Evolutionary conservation across 2,797 vertebrate species (phyloP).

Genomic region (Smutsia temminckii): DNA sequence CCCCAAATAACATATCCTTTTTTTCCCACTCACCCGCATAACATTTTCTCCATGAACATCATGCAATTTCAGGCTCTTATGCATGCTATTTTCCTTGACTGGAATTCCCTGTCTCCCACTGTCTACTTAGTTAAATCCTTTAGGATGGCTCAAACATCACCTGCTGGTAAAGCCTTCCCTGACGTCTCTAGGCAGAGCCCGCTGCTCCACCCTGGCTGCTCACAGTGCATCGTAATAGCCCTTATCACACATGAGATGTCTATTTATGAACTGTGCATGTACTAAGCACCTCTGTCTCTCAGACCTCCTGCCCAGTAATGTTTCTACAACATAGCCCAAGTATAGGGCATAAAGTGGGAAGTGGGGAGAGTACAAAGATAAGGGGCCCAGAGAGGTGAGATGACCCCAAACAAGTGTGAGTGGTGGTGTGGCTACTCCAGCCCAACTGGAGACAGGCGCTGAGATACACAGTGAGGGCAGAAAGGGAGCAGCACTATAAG

Average conservation of each 20-base stretch:
- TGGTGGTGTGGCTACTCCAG: not conserved
- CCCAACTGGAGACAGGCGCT: not conserved
- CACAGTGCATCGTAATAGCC: not conserved
- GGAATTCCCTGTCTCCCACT: not conserved
- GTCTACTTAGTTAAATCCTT: conserved; percentile 14
- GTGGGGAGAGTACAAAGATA: not conserved
- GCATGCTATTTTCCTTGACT: not conserved
- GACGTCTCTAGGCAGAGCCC: not conserved
- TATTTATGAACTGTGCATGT: not conserved
- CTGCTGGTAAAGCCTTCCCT: not conserved
- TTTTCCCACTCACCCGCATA: not conserved
- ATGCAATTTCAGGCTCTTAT: not conserved
- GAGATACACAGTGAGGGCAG: not conserved
- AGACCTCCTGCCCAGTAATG: not conserved
- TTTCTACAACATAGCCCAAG: not conserved
- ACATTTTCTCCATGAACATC: not conserved
- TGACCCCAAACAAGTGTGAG: not conserved
- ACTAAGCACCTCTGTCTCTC: not conserved
- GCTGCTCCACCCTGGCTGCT: not conserved
- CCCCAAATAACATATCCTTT: not conserved
- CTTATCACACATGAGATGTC: not conserved
- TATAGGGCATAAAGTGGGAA: not conserved
- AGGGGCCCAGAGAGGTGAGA: not conserved
- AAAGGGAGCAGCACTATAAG: not conserved
- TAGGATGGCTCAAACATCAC: not conserved